phyloP scores from a whole-genome alignment of 2,113 vertebrate species.

The Sander vitreus region DNA sequence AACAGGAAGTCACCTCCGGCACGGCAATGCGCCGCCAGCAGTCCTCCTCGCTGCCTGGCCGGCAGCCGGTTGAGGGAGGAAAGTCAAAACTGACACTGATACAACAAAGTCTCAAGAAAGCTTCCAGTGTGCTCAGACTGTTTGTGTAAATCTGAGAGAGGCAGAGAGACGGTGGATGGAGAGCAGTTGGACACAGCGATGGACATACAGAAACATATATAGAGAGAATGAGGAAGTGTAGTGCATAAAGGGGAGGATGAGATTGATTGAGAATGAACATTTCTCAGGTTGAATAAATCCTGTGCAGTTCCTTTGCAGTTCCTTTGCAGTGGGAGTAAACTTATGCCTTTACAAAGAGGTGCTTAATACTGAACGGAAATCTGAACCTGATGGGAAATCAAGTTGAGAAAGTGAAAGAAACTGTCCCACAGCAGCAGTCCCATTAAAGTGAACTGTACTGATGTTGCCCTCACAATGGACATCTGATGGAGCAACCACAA shows the following conservation, averaged over 20 bases:
- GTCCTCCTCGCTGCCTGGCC: constrained; percentile 47
- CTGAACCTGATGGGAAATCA: constrained; percentile 39
- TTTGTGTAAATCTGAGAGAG: constrained; percentile 45
- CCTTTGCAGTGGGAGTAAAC: constrained; percentile 17
- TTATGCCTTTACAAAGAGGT: constrained; percentile 38
- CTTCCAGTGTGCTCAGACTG: constrained; percentile 68
- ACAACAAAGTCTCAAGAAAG: constrained; percentile 81
- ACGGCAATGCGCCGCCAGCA: constrained; percentile 67
- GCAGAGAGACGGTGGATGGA: constrained; percentile 15
- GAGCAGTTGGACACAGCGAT: constrained; percentile 17
- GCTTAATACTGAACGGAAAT: constrained; percentile 57
- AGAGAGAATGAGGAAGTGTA: background rate
- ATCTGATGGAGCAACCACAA: constrained; percentile 40
- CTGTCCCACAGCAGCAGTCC: constrained; percentile 33
- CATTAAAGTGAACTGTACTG: constrained; percentile 9
- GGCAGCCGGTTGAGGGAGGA: constrained; percentile 60
- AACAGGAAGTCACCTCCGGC: constrained; percentile 83
- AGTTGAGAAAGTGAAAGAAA: constrained; percentile 26
- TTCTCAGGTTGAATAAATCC: constrained; percentile 60
- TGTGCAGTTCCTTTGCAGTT: constrained; percentile 49
- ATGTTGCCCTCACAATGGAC: constrained; percentile 6
- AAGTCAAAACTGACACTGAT: constrained; percentile 69
- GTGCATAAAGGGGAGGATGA: constrained; percentile 36
- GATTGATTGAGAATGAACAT: constrained; percentile 42
- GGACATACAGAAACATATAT: background rate